These are phyloP conservation scores for Deilephila porcellus DNA, from an alignment of 2,888 invertebrate species.

Conservation along the genomic window DNA sequence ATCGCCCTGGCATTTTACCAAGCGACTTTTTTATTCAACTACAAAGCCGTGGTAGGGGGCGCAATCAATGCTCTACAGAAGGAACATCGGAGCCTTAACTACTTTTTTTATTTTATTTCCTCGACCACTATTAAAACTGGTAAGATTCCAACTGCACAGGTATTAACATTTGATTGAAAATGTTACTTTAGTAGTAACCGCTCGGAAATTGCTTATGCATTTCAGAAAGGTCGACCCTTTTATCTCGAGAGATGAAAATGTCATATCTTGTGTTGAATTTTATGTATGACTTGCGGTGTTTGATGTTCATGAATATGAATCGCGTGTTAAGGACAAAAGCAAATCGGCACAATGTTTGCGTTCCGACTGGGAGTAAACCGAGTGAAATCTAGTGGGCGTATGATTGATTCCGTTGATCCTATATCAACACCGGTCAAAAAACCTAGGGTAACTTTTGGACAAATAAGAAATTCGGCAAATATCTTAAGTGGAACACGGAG, in stretches of 20 bases:
- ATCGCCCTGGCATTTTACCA: conserved; percentile 78
- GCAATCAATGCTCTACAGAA: conserved; percentile 76
- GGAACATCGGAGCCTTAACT: conserved; percentile 65
- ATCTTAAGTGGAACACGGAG: conserved; percentile 45
- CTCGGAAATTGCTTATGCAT: conserved; percentile 24
- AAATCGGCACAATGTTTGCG: conserved; percentile 13
- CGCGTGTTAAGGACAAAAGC: conserved; percentile 2
- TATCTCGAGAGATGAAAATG: conserved; percentile 23
- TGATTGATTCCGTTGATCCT: conserved; percentile 25
- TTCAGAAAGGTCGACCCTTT: conserved; percentile 9
- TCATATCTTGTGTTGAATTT: conserved; percentile 6
- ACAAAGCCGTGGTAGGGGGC: conserved; percentile 67
- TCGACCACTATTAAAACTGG: conserved; percentile 59
- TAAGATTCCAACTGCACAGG: conserved; percentile 61
- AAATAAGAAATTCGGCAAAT: conserved; percentile 46
- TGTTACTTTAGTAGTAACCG: conserved; percentile 32
- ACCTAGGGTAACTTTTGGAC: conserved; percentile 34
- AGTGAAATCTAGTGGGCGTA: background rate
- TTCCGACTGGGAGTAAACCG: background rate
- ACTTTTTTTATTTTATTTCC: conserved; percentile 63
- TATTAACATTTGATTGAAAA: conserved; percentile 57
- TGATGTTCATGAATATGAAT: conserved; percentile 23
- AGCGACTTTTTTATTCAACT: conserved; percentile 75
- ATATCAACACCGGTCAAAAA: conserved; percentile 16
- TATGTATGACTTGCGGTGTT: conserved; percentile 13